Evolutionary conservation across 2,888 invertebrate species (phyloP), one percentile per base, ranked within the genome.

Genomic region (Apeira syringaria): DNA sequence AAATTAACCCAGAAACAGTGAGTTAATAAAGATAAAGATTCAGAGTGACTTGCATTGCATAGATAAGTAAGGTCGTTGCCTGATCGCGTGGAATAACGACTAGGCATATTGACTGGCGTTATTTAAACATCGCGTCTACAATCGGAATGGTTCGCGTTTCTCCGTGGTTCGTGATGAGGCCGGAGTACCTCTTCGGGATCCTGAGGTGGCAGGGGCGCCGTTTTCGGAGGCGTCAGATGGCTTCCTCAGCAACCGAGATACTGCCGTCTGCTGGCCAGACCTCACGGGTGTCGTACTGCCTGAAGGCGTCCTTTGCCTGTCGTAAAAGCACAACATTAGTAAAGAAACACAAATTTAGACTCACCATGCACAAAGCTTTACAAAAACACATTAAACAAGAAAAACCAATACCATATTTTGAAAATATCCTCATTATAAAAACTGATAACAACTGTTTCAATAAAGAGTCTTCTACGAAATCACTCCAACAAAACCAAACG

Each of bases 291-390:
- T 94, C 51, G 93, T 94, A 49, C 94, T 94, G 43, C 94, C 94
- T 39, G 95, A 95, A 37, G 95, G 94, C 56, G 95, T 95, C 73
- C 94, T 91, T 78, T 94, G 93, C 85, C 95, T 95, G 78, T 52
- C 40, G 46, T 54, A 50, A 49, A 39, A 56, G 10, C 11, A 24
- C 27, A 24, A 20, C 3, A 38, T 60, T 55, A 67, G 45, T 32
- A 57, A 18, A 28, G 18, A 32, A 32, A 17, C 36, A 36, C 43
- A 5, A 25, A 22, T 15, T 13, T 29, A 30, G 1, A 10, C 10
- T 18, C 18, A 44, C 44, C 64, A 58, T 57, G 59, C 70, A 31
- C 35, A 66, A 70, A 64, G 53, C 59, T 35, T 50, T 53, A 54
- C 36, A 48, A 45, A 50, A 32, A 44, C n/a, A n/a, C 45, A 37